phyloP scores from a whole-genome alignment of 2,113 vertebrate species.

The Drymodes brunneopygia region DNA sequence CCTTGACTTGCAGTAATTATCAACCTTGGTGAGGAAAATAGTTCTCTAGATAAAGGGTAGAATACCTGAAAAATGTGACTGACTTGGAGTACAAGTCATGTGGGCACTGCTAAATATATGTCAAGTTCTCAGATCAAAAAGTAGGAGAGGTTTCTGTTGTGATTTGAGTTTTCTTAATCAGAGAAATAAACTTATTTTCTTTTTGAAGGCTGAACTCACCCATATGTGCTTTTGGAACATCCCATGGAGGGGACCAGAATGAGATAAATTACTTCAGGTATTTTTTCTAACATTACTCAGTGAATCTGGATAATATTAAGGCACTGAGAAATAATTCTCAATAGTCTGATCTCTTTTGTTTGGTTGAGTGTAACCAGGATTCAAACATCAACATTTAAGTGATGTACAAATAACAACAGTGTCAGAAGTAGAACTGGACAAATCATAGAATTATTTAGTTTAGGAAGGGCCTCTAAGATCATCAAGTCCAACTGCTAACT shows the following conservation, averaged over 20 bases:
- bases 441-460: not conserved
- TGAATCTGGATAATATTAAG: not conserved
- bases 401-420: not conserved
- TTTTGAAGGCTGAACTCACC: slow-evolving; percentile 69
- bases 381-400: not conserved
- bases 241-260: slow-evolving; percentile 32
- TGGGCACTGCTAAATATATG: not conserved
- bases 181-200: not conserved
- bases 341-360: not conserved
- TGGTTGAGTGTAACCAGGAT: not conserved
- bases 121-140: not conserved
- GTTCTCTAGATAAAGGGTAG: not conserved
- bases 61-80: not conserved
- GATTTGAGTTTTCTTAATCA: not conserved
- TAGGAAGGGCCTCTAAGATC: not conserved
- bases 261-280: slow-evolving; percentile 62
- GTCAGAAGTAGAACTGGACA: not conserved
- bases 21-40: not conserved
- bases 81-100: not conserved
- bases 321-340: not conserved
- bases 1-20: not conserved
- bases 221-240: slow-evolving; percentile 74
- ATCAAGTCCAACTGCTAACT: not conserved
- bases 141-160: not conserved
- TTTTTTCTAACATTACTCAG: not conserved